phyloP scores from a whole-genome alignment of 37 sponge, comb jelly and placozoan species.

The Ephydatia muelleri region DNA sequence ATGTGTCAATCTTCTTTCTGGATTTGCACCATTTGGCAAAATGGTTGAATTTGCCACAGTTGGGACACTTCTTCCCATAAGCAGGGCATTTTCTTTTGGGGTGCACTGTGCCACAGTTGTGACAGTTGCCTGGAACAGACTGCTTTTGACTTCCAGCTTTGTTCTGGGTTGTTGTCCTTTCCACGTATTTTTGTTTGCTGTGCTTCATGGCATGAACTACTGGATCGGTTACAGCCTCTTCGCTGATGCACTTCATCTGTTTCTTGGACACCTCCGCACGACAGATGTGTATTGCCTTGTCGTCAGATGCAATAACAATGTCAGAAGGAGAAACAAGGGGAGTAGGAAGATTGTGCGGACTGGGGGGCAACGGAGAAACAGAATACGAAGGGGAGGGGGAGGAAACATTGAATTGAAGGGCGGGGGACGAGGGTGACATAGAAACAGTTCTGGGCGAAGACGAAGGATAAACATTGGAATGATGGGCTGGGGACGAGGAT shows the following conservation, averaged over 20 bases:
- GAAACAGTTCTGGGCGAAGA: too few species aligned
- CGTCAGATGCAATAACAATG: too few species aligned
- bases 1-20: not conserved
- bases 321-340: too few species aligned
- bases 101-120: slow-evolving; percentile 5
- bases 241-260: not conserved
- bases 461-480: too few species aligned
- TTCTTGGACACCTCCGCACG: not conserved
- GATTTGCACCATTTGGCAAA: not conserved
- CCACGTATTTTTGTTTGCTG: not conserved
- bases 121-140: not conserved
- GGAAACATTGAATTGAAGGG: too few species aligned
- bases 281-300: not conserved
- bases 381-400: too few species aligned
- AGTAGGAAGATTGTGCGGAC: too few species aligned
- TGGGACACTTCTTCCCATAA: slow-evolving; percentile 4
- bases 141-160: not conserved
- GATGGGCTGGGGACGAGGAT: too few species aligned
- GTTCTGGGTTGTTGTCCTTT: not conserved
- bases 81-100: slow-evolving; percentile 10
- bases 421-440: too few species aligned
- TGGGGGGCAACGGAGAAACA: too few species aligned
- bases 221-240: not conserved
- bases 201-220: not conserved
- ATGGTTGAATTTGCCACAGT: slow-evolving; percentile 14